Conservation (phyloP, 2,888 invertebrate species). For the Thyatira batis region DNA sequence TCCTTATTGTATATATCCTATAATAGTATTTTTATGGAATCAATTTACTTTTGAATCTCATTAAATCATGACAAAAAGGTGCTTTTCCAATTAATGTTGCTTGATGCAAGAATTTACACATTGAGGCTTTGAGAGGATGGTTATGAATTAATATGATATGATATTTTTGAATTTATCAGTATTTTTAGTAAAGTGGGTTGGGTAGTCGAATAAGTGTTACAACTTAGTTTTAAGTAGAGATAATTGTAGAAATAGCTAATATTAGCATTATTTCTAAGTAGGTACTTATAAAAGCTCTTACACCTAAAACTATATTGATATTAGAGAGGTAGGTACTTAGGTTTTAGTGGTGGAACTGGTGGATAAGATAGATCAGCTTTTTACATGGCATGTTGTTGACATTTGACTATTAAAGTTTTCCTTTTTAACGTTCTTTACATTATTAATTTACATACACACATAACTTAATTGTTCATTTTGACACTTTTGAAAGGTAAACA, state of each 20-base stretch:
- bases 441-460: slow-evolving; percentile 67
- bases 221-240: slow-evolving; percentile 44
- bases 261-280: slow-evolving; percentile 18
- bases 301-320: slow-evolving; percentile 59
- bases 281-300: slow-evolving; percentile 34
- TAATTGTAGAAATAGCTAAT: slow-evolving; percentile 26
- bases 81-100: slow-evolving; percentile 35
- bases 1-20: too few relatives aligned
- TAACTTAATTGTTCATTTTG: too few relatives aligned
- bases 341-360: slow-evolving; percentile 75
- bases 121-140: slow-evolving; percentile 44
- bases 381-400: too few relatives aligned
- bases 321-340: slow-evolving; percentile 43
- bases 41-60: slow-evolving; percentile 26
- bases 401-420: too few relatives aligned
- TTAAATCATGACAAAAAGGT: slow-evolving; percentile 42
- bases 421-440: slow-evolving; percentile 60
- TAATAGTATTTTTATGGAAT: background rate
- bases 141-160: too few relatives aligned
- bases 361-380: slow-evolving; percentile 61
- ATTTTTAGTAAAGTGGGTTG: slow-evolving; percentile 33
- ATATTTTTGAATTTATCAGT: slow-evolving; percentile 7
- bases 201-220: slow-evolving; percentile 64
- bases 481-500: too few relatives aligned
- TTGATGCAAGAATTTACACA: slow-evolving; percentile 40